These are phyloP conservation scores for Nesidiocoris tenuis DNA, from an alignment of 2,888 invertebrate genomes.

Conservation along the genomic window DNA sequence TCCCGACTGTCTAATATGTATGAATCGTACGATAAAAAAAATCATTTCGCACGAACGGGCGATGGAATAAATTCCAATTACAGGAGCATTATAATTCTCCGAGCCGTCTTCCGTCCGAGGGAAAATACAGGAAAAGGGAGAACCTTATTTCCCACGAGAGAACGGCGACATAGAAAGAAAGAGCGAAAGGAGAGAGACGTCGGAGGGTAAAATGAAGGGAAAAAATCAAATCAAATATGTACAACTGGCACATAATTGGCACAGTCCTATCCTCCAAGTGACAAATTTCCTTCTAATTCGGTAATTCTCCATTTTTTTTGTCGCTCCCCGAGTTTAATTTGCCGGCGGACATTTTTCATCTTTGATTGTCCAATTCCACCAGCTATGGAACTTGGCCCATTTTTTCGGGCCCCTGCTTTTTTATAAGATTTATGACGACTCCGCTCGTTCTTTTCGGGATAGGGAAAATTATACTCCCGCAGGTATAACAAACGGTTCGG, in stretches of 20 bases:
- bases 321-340: background rate
- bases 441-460: background rate
- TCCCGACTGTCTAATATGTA: no score
- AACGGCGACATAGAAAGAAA: background rate
- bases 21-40: no score
- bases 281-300: conserved; percentile 32
- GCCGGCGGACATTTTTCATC: conserved; percentile 28
- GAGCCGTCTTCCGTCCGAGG: background rate
- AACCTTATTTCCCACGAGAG: conserved; percentile 27
- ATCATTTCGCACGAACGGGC: background rate
- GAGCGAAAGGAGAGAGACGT: background rate
- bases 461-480: background rate
- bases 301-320: conserved; percentile 9
- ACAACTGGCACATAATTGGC: conserved; percentile 10
- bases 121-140: conserved; percentile 1
- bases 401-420: background rate
- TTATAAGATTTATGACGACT: conserved; percentile 16
- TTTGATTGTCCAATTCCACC: conserved; percentile 13
- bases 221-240: background rate
- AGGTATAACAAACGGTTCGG: background rate
- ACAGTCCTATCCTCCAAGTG: conserved; percentile 18
- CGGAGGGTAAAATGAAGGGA: background rate
- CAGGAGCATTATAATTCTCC: conserved; percentile 27
- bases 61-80: conserved; percentile 33
- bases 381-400: background rate